These are phyloP conservation scores for Urechis unicinctus DNA, from an alignment of 2,888 invertebrate genomes.

Conservation along the genomic window DNA sequence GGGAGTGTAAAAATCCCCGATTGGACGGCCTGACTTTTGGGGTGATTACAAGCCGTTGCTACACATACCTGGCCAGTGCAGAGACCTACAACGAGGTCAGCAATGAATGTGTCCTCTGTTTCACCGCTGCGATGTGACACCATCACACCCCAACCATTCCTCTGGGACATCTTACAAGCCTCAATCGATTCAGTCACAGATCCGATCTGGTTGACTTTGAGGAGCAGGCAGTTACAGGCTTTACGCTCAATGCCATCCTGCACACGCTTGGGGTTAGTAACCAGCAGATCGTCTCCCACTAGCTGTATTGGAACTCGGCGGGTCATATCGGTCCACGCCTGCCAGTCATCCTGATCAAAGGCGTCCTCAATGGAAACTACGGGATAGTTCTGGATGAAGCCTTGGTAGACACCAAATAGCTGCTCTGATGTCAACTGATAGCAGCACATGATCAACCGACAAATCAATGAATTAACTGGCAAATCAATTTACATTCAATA, in stretches of 20 bases:
- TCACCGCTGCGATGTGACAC: slow-evolving; percentile 97
- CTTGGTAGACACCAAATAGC: slow-evolving; percentile 77
- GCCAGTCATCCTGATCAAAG: slow-evolving; percentile 99
- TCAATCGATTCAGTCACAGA: slow-evolving; percentile 96
- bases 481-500: not conserved
- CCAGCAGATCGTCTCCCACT: slow-evolving; percentile 84
- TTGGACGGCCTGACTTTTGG: too few relatives aligned
- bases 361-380: slow-evolving; percentile 98
- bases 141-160: slow-evolving; percentile 88
- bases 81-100: slow-evolving; percentile 94
- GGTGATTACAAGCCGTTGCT: too few relatives aligned
- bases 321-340: slow-evolving; percentile 68
- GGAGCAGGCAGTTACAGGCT: slow-evolving; percentile 90
- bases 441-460: too few relatives aligned
- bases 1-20: too few relatives aligned
- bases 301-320: slow-evolving; percentile 51
- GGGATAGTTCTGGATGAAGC: slow-evolving; percentile 81
- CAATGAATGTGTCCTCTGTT: slow-evolving; percentile 98
- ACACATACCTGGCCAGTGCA: slow-evolving; percentile 82
- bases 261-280: slow-evolving; percentile 82
- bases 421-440: slow-evolving; percentile 72
- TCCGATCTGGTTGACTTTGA: slow-evolving; percentile 98
- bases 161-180: slow-evolving; percentile 60
- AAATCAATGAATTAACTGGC: too few relatives aligned
- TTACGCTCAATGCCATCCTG: slow-evolving; percentile 90